A percentile compares a stretch with the other conserved stretches of the same genome.
These are phyloP conservation scores for Coenobita brevimanus DNA, from an alignment of 1,140 invertebrate species.

Conservation along the genomic window DNA sequence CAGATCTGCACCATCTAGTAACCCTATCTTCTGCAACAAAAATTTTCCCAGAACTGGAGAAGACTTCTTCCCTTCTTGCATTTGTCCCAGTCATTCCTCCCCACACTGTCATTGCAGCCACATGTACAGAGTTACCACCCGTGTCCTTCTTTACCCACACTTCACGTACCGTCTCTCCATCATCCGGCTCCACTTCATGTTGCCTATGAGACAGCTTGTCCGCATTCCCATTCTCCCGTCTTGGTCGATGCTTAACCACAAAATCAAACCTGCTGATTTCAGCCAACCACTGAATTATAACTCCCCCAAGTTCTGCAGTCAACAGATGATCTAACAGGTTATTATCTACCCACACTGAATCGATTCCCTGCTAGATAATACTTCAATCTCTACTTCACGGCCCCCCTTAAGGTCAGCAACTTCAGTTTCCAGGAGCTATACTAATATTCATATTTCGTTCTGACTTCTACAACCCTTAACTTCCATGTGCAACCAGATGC, in stretches of 20 bases:
- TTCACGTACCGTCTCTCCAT: neutral
- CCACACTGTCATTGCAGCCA: too few relatives aligned
- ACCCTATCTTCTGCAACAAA: too few relatives aligned
- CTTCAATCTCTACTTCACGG: neutral
- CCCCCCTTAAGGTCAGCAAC: neutral
- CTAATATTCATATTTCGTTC: conserved; percentile 18
- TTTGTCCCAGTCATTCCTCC: too few relatives aligned
- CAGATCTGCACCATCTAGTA: too few relatives aligned
- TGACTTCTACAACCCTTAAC: neutral
- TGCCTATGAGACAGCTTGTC: neutral
- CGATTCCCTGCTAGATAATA: neutral
- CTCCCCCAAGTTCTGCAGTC: neutral
- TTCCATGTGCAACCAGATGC: conserved; percentile 8
- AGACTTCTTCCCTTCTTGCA: too few relatives aligned
- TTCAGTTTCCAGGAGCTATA: too few relatives aligned
- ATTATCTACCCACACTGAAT: conserved; percentile 1
- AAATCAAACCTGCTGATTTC: too few relatives aligned
- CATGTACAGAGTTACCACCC: too few relatives aligned
- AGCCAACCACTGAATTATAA: too few relatives aligned
- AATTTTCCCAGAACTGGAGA: too few relatives aligned
- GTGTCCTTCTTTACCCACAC: too few relatives aligned
- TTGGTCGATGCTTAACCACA: neutral
- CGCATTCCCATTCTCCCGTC: neutral
- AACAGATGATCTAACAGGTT: neutral
- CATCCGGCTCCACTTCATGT: neutral